Percentiles rank a stretch among this genome's conserved stretches.
Conservation (phyloP, 2,113 vertebrate genomes). For the Campylorhamphus procurvoides region DNA sequence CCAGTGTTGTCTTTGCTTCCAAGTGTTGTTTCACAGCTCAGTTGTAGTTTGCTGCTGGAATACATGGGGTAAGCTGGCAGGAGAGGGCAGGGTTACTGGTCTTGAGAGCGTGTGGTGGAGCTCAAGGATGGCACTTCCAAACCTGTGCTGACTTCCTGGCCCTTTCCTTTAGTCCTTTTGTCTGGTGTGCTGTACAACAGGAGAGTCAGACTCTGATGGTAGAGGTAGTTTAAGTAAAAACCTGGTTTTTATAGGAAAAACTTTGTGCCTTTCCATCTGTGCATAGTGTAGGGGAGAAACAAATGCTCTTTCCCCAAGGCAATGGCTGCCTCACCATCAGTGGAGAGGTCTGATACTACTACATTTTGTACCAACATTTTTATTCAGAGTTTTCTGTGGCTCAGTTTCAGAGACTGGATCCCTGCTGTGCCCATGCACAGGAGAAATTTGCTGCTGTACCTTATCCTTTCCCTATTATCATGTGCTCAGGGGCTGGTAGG, state of each 20-base stretch:
- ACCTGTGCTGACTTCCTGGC: not conserved
- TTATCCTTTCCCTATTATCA: not conserved
- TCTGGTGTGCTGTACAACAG: not conserved
- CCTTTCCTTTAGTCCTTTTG: not conserved
- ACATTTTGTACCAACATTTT: not conserved
- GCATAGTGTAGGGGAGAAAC: not conserved
- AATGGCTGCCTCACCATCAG: not conserved
- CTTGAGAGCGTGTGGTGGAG: rapidly evolving
- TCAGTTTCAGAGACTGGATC: not conserved
- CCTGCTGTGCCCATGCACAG: not conserved
- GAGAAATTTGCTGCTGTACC: not conserved
- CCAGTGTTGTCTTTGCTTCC: not conserved
- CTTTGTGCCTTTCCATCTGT: not conserved
- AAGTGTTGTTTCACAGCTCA: slow-evolving; percentile 23
- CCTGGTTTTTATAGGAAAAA: not conserved
- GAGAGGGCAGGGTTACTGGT: not conserved
- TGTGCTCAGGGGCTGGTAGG: not conserved
- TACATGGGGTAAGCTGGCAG: not conserved
- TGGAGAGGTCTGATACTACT: not conserved
- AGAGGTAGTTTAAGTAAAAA: not conserved
- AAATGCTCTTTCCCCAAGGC: not conserved
- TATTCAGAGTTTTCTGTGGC: not conserved
- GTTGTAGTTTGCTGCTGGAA: not conserved
- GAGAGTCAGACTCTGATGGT: not conserved
- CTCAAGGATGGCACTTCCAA: not conserved